A percentile compares a stretch with the other conserved stretches of the same genome.
Conservation (phyloP, 2,888 invertebrate genomes). For the Rhaphigaster nebulosa region DNA sequence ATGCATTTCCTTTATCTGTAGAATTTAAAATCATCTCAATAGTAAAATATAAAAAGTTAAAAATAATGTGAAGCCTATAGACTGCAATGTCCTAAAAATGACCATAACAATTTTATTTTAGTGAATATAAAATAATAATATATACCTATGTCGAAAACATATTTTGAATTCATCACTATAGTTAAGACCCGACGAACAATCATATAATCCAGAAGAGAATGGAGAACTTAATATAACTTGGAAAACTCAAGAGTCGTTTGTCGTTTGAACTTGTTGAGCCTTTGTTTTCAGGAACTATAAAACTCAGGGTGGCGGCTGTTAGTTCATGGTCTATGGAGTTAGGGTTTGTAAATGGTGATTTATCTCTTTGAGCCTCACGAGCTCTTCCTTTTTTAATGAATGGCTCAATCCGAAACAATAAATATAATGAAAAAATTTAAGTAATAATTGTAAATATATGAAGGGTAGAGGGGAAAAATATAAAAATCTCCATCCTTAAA, state of each 20-base stretch:
- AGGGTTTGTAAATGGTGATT: constrained; percentile 13
- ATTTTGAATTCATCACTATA: neutral
- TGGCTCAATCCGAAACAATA: neutral
- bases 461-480: neutral
- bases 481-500: neutral
- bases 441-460: too few relatives aligned
- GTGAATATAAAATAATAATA: neutral
- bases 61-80: too few relatives aligned
- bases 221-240: constrained; percentile 17
- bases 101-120: neutral
- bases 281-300: constrained; percentile 37
- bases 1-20: too few relatives aligned
- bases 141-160: neutral
- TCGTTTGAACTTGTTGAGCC: constrained; percentile 43
- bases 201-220: constrained; percentile 12
- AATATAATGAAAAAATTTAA: neutral
- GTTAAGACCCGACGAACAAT: neutral
- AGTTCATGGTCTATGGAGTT: neutral
- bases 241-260: constrained; percentile 38
- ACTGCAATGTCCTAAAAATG: too few relatives aligned
- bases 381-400: neutral
- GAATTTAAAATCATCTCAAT: too few relatives aligned
- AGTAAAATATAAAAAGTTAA: too few relatives aligned
- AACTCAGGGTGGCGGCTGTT: neutral
- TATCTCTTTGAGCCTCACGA: neutral